Evolutionary conservation across 2,113 vertebrate genomes (phyloP), one percentile per base, ranked within the genome.

Genomic region (Seriola quinqueradiata): DNA sequence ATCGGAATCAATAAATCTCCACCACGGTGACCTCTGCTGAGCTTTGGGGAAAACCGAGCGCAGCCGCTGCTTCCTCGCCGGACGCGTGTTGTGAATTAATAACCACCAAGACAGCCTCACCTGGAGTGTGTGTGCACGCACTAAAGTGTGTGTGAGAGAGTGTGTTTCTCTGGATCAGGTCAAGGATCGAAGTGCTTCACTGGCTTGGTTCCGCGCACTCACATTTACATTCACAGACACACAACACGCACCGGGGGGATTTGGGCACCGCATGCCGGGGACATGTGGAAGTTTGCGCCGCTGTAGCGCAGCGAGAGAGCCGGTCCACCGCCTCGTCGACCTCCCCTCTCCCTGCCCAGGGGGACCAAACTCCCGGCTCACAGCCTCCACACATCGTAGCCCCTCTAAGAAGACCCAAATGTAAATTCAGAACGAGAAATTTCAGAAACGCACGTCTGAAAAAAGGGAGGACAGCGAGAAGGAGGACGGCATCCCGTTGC

Each of bases 241-340:
- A 32, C 60, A 38, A 32, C 60, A 75, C 75, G 57, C 81, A 76
- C 74, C 85, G 68, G 74, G 75, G 82, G 77, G 86, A 88, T 86
- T 90, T 82, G 87, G 78, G 83, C 89, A 90, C 89, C 85, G 91
- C 89, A 92, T 87, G 89, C 91, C 91, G 92, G 75, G 90, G 90
- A 90, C 92, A 94, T 94, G 93, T 93, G 93, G 92, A 93, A 94
- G 89, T 94, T 94, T 90, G 89, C 81, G 84, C 91, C 88, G 87
- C 93, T 94, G 84, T 93, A 94, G 91, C 90, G 92, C 91, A 89
- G 79, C 67, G 90, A 89, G 59, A 89, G 80, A 91, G 84, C 89
- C 83, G 87, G 67, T 88, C 77, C 77, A 42, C 73, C 55, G 87
- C 77, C 77, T 77, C 79, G 60, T 76, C 83, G 44, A 82, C 77